phyloP scores from a whole-genome alignment of 2,113 vertebrate species.

The Neotragus moschatus region DNA sequence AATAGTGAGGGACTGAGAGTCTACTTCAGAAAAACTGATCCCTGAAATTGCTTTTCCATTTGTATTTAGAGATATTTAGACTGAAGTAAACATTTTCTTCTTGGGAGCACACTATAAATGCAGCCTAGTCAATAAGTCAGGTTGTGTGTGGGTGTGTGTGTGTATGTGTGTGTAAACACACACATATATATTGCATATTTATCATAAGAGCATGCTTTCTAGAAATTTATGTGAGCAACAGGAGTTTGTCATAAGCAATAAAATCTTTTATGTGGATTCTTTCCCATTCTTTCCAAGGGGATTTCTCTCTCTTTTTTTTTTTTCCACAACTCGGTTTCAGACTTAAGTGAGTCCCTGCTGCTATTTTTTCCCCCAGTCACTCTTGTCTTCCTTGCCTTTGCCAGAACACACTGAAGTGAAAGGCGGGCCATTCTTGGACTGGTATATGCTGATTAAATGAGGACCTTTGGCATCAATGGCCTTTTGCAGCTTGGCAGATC shows the following conservation, averaged over 20 bases:
- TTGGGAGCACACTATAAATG: not conserved
- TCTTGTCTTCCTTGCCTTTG: not conserved
- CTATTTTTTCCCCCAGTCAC: not conserved
- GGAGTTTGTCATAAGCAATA: constrained; percentile 58
- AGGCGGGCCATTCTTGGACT: not conserved
- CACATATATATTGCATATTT: not conserved
- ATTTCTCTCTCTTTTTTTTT: not conserved
- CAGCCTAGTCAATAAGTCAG: not conserved
- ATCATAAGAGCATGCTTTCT: constrained; percentile 34
- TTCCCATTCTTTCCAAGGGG: constrained; percentile 62
- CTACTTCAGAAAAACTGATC: not conserved
- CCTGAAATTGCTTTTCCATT: not conserved
- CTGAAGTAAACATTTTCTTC: not conserved
- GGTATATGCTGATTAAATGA: not conserved
- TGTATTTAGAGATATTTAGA: constrained; percentile 6
- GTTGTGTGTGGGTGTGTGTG: not conserved
- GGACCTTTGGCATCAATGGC: not conserved
- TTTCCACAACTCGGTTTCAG: constrained; percentile 30
- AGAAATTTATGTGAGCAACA: constrained; percentile 43
- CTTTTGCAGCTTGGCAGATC: not conserved
- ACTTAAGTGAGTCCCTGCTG: not conserved
- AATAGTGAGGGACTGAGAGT: not conserved
- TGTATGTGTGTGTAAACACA: not conserved
- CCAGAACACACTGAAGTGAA: not conserved
- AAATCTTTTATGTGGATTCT: constrained; percentile 57